Evolutionary conservation across 2,113 vertebrate genomes (phyloP).

Genomic region (Astatoreochromis straeleni): DNA sequence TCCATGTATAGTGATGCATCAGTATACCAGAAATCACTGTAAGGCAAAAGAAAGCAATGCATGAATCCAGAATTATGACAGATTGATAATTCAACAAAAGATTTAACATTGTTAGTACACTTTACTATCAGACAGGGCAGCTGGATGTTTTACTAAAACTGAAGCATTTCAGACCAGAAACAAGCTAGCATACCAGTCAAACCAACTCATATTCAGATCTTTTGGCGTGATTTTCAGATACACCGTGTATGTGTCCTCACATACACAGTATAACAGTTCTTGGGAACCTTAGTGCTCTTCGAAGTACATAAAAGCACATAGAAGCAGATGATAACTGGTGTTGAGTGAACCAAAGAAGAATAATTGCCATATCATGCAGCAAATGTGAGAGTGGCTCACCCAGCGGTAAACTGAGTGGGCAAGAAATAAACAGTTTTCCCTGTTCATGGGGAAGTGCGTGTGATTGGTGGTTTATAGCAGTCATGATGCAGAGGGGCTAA

Average conservation of each 20-base stretch:
- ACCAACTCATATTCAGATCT: not conserved
- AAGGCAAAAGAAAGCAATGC: not conserved
- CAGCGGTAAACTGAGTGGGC: constrained; percentile 7
- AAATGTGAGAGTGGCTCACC: not conserved
- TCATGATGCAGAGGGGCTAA: not conserved
- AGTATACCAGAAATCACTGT: not conserved
- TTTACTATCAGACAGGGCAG: not conserved
- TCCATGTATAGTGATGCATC: not conserved
- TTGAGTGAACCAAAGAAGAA: constrained; percentile 2
- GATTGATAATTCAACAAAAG: not conserved
- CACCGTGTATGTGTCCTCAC: not conserved
- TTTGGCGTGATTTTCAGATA: not conserved
- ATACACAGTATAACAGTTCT: not conserved
- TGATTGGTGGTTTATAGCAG: constrained; percentile 2
- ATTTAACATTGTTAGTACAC: not conserved
- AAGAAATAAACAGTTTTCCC: constrained; percentile 8
- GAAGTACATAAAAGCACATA: constrained; percentile 10
- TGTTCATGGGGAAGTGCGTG: not conserved
- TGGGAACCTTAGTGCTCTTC: not conserved
- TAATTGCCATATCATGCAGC: not conserved
- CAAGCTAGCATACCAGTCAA: not conserved
- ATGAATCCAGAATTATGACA: not conserved
- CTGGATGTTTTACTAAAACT: not conserved
- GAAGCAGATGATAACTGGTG: constrained; percentile 6
- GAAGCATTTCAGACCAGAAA: not conserved